Base-by-base conservation (phyloP, 2,113 vertebrate species). In the Triplophysa tibetana region DNA sequence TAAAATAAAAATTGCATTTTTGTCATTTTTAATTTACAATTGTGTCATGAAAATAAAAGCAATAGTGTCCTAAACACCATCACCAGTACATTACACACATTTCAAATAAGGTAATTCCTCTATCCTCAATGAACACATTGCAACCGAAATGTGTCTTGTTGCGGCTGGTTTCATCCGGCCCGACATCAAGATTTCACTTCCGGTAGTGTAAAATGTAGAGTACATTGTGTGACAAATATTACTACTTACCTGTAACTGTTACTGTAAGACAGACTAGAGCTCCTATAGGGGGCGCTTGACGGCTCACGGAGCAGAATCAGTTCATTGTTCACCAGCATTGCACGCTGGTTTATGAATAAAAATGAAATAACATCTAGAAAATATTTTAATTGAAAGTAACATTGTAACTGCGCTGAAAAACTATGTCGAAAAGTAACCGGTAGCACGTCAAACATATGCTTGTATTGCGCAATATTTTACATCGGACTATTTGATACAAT, bases 141-240 rank as follows among this genome's bases (percentile, higher is more conserved):
- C 29, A 61, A 21, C n/a, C 62, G 50, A 48, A 23, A 82, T 69
- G 66, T 78, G 73, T 83, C 84, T 77, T 67, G 82, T 80, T 84
- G 79, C 76, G 83, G 77, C 87, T 83, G 83, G 85, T 86, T 86
- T 84, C 86, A 87, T 87, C 86, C 84, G 85, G 86, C 79, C 50
- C 77, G 29, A 86, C 79, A 86, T 84, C 76, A 81, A 74, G 70
- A 79, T 82, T 85, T 89, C 80, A 86, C 84, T 85, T 88, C 88
- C 88, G 85, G 88, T 68, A 79, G 78, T 63, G 29, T 48, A 63
- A 75, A 63, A 70, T 61, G 70, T 65, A 13, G 74, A 69, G 29
- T 24, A 48, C 67, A 67, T n/a, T 29, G 16, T 21, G 21, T 12
- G 50, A 3, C 8, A 43, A 69, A 70, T 29, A 24, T 10, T 52